Conservation (phyloP, 2,888 invertebrate species). For the Leptopilina myrica region DNA sequence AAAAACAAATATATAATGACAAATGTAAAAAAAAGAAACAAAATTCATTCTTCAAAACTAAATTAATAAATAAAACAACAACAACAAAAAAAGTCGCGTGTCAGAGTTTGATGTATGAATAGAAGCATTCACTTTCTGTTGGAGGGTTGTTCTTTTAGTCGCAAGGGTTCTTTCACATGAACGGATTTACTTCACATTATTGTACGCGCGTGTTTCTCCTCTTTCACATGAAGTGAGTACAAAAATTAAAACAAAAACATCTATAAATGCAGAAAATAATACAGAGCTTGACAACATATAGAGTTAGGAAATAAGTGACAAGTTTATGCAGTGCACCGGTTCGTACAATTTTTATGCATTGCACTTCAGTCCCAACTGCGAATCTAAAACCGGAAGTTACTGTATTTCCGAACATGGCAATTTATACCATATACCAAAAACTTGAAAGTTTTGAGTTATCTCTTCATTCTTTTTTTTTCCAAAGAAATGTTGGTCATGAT, state of each 20-base stretch:
- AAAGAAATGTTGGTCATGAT: neutral
- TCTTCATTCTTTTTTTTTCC: slow-evolving; percentile 45
- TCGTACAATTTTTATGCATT: slow-evolving; percentile 67
- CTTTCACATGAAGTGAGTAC: neutral
- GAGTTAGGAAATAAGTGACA: slow-evolving; percentile 70
- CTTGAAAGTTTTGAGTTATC: slow-evolving; percentile 52
- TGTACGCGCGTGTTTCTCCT: slow-evolving; percentile 48
- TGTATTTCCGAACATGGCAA: slow-evolving; percentile 59
- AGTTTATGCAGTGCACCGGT: slow-evolving; percentile 66
- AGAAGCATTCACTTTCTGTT: slow-evolving; percentile 55
- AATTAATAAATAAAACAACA: slow-evolving; percentile 62
- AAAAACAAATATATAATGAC: too few relatives aligned
- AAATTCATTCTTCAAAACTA: slow-evolving; percentile 52
- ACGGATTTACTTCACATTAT: slow-evolving; percentile 57
- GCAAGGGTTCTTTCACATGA: slow-evolving; percentile 50
- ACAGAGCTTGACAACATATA: slow-evolving; percentile 56
- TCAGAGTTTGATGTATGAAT: slow-evolving; percentile 54
- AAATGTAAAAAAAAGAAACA: neutral
- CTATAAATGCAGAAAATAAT: slow-evolving; percentile 37
- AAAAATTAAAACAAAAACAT: neutral
- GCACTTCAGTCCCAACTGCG: slow-evolving; percentile 63
- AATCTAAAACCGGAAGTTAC: slow-evolving; percentile 64
- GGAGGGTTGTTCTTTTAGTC: slow-evolving; percentile 25
- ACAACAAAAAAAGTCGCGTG: slow-evolving; percentile 34
- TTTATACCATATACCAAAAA: slow-evolving; percentile 57